phyloP scores from a whole-genome alignment of 2,797 vertebrate genomes.

The Gymnopithys bicolor region DNA sequence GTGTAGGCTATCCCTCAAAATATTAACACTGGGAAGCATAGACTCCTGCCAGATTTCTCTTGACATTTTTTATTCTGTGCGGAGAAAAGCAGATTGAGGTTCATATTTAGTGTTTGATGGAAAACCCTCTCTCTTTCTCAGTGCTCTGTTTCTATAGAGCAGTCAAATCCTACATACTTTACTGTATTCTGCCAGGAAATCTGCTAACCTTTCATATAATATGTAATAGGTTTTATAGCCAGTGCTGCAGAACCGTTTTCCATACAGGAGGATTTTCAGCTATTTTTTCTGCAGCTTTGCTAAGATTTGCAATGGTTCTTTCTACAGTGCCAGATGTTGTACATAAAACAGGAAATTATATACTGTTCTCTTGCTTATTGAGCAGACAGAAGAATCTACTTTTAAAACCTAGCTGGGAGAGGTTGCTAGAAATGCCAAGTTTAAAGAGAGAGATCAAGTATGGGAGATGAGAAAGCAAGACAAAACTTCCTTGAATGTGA shows the following conservation, averaged over 20 bases:
- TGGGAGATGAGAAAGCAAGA: conserved; percentile 34
- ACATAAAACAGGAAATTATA: conserved; percentile 4
- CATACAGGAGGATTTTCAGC: neutral
- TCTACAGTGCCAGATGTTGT: conserved; percentile 16
- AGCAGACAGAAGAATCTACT: conserved; percentile 30
- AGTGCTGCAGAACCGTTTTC: neutral
- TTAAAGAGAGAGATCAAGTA: conserved; percentile 40
- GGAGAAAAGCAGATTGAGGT: conserved; percentile 1
- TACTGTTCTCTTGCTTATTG: conserved; percentile 27
- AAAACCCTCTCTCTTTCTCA: neutral
- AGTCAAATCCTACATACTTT: conserved; percentile 5
- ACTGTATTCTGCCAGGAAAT: conserved; percentile 25
- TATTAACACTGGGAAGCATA: neutral
- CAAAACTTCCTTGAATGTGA: conserved; percentile 17
- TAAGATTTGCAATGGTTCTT: neutral
- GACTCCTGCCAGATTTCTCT: neutral
- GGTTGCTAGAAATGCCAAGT: conserved; percentile 11
- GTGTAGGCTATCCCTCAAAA: conserved; percentile 14
- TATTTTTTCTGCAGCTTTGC: conserved; percentile 13
- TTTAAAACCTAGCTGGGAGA: conserved; percentile 19
- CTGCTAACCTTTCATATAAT: neutral
- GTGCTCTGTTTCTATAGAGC: neutral
- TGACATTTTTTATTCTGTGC: conserved; percentile 14
- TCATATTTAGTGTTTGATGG: neutral
- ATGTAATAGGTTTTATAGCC: conserved; percentile 3